phyloP scores from a whole-genome alignment of 2,888 invertebrate genomes.

The Pegoplata infirma region DNA sequence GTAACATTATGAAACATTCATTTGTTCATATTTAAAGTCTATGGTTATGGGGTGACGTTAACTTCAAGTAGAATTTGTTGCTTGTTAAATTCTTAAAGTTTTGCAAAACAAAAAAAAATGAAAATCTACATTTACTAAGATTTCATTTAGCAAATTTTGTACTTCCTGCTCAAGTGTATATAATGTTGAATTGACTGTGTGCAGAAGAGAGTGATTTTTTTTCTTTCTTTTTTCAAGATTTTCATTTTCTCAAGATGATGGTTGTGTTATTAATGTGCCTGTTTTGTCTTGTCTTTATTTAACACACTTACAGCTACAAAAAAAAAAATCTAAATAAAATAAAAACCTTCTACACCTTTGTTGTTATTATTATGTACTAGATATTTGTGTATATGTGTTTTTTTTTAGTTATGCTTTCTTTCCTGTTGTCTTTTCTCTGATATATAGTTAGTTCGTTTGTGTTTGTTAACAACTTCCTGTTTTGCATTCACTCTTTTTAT shows the following conservation, averaged over 20 bases:
- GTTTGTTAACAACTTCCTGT: conserved; percentile 55
- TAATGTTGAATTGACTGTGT: not conserved
- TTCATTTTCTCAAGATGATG: conserved; percentile 18
- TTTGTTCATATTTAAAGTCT: conserved; percentile 11
- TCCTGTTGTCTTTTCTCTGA: not conserved
- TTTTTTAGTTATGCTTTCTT: not conserved
- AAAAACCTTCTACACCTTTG: conserved; percentile 17
- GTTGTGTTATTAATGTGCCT: conserved; percentile 2
- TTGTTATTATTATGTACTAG: no score
- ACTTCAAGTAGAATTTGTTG: conserved; percentile 1
- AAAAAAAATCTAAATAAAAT: no score
- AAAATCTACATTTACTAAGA: not conserved
- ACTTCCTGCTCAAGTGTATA: not conserved
- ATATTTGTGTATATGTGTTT: conserved; percentile 1
- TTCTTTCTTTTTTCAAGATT: not conserved
- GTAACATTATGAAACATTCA: not conserved
- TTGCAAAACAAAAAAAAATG: not conserved
- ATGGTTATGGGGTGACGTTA: conserved; percentile 3
- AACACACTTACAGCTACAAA: conserved; percentile 11
- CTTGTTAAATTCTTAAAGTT: conserved; percentile 22
- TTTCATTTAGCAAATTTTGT: not conserved
- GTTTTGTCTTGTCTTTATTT: not conserved
- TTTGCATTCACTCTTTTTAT: conserved; percentile 31
- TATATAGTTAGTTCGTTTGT: conserved; percentile 13
- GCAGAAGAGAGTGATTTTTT: not conserved